These are phyloP conservation scores for Leptinotarsa defecta DNA, from an alignment of 1,140 invertebrate species.

Conservation along the genomic window DNA sequence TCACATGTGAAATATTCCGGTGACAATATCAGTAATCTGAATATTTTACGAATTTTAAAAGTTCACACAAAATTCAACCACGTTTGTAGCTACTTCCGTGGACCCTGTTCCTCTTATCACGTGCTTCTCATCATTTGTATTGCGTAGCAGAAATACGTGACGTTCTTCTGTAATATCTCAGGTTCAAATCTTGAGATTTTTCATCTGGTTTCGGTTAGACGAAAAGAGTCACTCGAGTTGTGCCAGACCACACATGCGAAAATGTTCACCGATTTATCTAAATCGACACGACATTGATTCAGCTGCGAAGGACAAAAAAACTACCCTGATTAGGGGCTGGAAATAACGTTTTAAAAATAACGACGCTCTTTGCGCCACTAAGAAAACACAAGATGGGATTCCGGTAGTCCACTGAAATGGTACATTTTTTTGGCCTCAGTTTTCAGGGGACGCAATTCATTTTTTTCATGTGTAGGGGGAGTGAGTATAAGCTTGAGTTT, in stretches of 20 bases:
- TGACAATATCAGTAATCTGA: neutral
- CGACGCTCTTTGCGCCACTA: neutral
- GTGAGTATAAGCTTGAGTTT: no score
- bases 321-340: conserved; percentile 3
- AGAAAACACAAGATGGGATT: no score
- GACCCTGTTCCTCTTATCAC: conserved; percentile 29
- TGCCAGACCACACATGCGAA: conserved; percentile 17
- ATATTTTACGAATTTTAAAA: conserved; percentile 7
- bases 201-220: conserved; percentile 32
- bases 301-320: conserved; percentile 11
- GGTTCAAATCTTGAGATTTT: conserved; percentile 30
- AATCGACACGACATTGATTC: conserved; percentile 22
- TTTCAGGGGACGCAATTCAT: no score
- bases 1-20: no score
- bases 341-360: conserved; percentile 1
- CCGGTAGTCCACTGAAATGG: no score
- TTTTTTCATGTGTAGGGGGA: no score
- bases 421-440: no score
- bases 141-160: conserved; percentile 34
- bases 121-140: conserved; percentile 34
- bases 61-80: neutral
- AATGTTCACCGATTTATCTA: conserved; percentile 12
- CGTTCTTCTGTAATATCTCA: conserved; percentile 31
- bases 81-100: conserved; percentile 24
- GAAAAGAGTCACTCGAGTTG: neutral